Evolutionary conservation across 53 echinoderm and acorn worm species (phyloP).

Genomic region (Astropecten irregularis): DNA sequence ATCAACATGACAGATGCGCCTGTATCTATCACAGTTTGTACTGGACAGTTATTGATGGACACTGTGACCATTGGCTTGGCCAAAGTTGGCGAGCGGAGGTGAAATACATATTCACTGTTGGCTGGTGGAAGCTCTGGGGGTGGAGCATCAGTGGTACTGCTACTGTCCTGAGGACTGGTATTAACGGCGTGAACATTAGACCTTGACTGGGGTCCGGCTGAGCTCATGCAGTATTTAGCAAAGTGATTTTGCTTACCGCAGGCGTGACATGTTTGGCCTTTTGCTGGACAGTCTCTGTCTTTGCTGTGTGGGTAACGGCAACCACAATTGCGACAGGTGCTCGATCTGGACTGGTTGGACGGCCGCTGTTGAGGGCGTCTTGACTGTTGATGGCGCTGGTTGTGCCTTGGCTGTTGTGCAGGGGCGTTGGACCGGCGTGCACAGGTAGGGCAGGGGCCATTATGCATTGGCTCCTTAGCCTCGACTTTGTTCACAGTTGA

Average conservation of each 20-base stretch:
- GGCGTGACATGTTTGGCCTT: conserved; percentile 42
- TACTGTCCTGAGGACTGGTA: conserved; percentile 6
- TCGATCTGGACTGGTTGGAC: neutral
- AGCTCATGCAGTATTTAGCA: conserved; percentile 18
- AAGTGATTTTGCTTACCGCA: conserved; percentile 40
- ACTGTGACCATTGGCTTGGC: conserved; percentile 35
- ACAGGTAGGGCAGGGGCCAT: neutral
- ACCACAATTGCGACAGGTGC: conserved; percentile 43
- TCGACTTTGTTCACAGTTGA: conserved; percentile 9
- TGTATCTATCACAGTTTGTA: conserved; percentile 31
- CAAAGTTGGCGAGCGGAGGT: conserved; percentile 2
- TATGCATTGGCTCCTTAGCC: neutral
- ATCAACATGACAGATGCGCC: conserved; percentile 51
- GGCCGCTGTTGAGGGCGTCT: neutral
- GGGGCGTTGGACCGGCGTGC: neutral
- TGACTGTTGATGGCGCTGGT: neutral
- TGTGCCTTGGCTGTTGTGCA: conserved; percentile 17
- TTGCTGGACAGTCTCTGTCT: conserved; percentile 47
- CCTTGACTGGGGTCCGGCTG: conserved; percentile 2
- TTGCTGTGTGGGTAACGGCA: conserved; percentile 31
- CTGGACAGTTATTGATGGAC: neutral
- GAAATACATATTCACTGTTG: conserved; percentile 1
- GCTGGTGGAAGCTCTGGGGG: neutral
- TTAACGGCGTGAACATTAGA: neutral
- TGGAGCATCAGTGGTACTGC: conserved; percentile 5